Evolutionary conservation across 2,797 vertebrate species (phyloP).

Genomic region (Propithecus perrieri): DNA sequence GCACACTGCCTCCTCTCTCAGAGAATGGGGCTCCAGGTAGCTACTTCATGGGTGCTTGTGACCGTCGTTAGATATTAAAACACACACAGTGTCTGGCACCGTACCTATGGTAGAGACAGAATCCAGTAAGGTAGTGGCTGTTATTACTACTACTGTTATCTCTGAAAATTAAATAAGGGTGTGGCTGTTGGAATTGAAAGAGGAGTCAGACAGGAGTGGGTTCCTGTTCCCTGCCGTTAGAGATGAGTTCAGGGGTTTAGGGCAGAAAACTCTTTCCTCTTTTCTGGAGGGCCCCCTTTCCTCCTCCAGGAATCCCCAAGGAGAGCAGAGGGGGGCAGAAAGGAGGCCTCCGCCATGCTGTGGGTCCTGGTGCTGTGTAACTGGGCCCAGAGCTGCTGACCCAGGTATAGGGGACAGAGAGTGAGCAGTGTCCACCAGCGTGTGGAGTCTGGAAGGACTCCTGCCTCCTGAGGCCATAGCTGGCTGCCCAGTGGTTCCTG

Average conservation of each 20-base stretch:
- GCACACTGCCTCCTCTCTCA: background rate
- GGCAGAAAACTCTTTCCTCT: background rate
- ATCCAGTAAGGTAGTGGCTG: background rate
- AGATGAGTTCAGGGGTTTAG: background rate
- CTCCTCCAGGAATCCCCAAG: background rate
- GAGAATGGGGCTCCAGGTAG: background rate
- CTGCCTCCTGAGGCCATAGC: background rate
- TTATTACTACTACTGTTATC: background rate
- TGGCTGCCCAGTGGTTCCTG: background rate
- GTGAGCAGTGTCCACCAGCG: accelerated
- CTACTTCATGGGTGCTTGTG: background rate
- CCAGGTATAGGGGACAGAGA: background rate
- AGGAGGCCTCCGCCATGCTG: background rate
- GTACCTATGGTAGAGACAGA: background rate
- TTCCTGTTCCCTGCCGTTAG: background rate
- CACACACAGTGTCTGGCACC: background rate
- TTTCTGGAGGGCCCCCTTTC: background rate
- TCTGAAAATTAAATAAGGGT: background rate
- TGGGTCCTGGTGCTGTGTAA: background rate
- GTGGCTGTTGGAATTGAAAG: background rate
- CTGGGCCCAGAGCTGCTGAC: background rate
- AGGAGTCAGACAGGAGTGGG: background rate
- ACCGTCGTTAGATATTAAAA: background rate
- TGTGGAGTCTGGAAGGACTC: background rate
- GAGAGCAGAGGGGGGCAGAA: background rate